phyloP scores from a whole-genome alignment of 2,797 vertebrate genomes.

The Cryptoblepharus egeriae region DNA sequence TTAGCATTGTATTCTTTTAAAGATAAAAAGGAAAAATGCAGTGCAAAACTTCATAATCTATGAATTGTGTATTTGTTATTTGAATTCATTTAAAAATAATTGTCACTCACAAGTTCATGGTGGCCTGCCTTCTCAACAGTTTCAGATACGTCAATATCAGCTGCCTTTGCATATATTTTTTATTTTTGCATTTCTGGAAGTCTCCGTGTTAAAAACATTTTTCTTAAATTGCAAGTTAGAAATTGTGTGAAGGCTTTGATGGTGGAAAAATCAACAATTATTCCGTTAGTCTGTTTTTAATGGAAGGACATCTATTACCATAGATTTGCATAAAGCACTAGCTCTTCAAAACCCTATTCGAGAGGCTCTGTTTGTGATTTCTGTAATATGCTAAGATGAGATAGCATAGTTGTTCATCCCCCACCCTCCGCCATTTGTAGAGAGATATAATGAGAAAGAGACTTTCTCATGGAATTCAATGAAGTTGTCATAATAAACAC shows the following conservation, averaged over 20 bases:
- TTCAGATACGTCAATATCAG: slow-evolving; percentile 69
- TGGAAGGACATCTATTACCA: slow-evolving; percentile 37
- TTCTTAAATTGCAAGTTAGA: slow-evolving; percentile 53
- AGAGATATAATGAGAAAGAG: slow-evolving; percentile 34
- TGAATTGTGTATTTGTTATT: slow-evolving; percentile 79
- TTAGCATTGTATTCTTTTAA: slow-evolving; percentile 87
- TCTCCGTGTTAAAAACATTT: slow-evolving; percentile 61
- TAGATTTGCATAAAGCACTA: slow-evolving; percentile 59
- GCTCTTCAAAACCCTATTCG: slow-evolving; percentile 53
- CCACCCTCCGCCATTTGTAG: slow-evolving; percentile 37
- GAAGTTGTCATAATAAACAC: slow-evolving; percentile 1
- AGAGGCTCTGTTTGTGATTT: slow-evolving; percentile 43
- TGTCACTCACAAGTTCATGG: slow-evolving; percentile 71
- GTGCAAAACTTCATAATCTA: slow-evolving; percentile 82
- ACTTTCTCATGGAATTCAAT: slow-evolving; percentile 30
- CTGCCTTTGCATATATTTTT: slow-evolving; percentile 52
- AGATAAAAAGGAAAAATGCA: slow-evolving; percentile 83
- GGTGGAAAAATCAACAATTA: slow-evolving; percentile 38
- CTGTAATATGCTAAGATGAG: slow-evolving; percentile 55
- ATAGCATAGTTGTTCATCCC: slow-evolving; percentile 3
- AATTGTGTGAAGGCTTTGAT: slow-evolving; percentile 49
- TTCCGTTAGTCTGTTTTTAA: slow-evolving; percentile 36
- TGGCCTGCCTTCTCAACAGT: slow-evolving; percentile 69
- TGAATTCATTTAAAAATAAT: slow-evolving; percentile 80
- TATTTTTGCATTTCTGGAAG: slow-evolving; percentile 39